Base-by-base conservation (phyloP, 1,140 invertebrate species). In the Piezodorus guildinii region DNA sequence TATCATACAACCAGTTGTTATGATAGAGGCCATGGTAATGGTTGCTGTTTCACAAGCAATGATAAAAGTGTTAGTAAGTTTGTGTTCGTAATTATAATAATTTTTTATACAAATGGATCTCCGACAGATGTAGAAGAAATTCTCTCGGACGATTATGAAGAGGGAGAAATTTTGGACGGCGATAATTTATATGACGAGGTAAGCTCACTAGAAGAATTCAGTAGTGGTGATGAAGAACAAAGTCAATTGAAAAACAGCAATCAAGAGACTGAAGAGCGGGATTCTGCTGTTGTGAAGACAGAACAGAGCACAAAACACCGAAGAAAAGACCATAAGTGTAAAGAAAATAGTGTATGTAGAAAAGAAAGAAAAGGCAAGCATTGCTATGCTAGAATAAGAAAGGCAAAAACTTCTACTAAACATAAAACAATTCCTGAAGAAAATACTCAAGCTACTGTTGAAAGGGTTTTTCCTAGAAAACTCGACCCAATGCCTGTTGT, bases 61-160 rank as follows among this genome's bases (percentile, higher is more conserved):
- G 34, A 39, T 39, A 39, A 6, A 39, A 39, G 34, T 39, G 34
- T 39, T 39, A 39, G 9, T 39, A 39, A 39, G 34, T 39, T 39
- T 39, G 34, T 39, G 34, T 39, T 39, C 34, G 12, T 39, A 39
- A 39, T 39, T 39, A 39, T 12, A 39, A 39, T 39, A 1, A 39
- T 6, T 39, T 39, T 39, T 49, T 49, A 3, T 49, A 19, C n/a
- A 49, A 19, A 56, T 56, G 52, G 52, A 56, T 16, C 5, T 56
- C 19, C 17, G 15, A 56, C 6, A 23, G 52, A 56, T 14, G 39
- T 64, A 6, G 63, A 59, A 25, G 63, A 64, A 54, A 60, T 64
- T 15, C 54, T 64, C 9, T 58, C 63, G 15, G 59, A 62, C 54
- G 64, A 61, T 45, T 61, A 61, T 27, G 64, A 65, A 65, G 64